Percentiles rank a stretch among this genome's conserved stretches.
Conservation (phyloP, 2,888 invertebrate species). For the Synanthedon vespiformis region DNA sequence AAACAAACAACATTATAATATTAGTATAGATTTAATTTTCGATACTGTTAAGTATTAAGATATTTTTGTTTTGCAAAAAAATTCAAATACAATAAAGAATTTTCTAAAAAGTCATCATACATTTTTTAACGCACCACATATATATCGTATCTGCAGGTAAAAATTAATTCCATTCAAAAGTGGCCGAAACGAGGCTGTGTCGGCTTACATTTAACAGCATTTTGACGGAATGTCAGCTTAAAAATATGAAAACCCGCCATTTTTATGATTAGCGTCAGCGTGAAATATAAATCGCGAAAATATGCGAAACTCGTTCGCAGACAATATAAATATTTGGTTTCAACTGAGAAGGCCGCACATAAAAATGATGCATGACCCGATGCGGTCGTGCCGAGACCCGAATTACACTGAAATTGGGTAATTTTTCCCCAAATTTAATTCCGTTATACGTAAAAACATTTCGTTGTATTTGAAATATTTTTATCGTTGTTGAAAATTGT, state of each 20-base stretch:
- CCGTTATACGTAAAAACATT: slow-evolving; percentile 13
- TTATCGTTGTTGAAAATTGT: not conserved
- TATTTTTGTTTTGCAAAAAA: too few relatives aligned
- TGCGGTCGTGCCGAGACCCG: slow-evolving; percentile 12
- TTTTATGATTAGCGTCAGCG: not conserved
- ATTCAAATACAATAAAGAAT: too few relatives aligned
- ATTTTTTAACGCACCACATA: too few relatives aligned
- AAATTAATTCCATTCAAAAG: too few relatives aligned
- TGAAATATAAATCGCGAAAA: slow-evolving; percentile 10
- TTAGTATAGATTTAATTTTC: too few relatives aligned
- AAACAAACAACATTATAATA: too few relatives aligned
- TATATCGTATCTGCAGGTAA: too few relatives aligned
- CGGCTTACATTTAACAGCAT: too few relatives aligned
- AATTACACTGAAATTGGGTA: slow-evolving; percentile 29
- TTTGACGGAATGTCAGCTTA: not conserved
- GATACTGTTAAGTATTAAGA: too few relatives aligned
- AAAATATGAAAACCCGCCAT: not conserved
- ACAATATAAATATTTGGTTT: slow-evolving; percentile 59
- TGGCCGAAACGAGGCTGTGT: too few relatives aligned
- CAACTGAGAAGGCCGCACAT: slow-evolving; percentile 32
- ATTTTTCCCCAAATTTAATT: slow-evolving; percentile 38
- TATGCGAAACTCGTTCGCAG: slow-evolving; percentile 35
- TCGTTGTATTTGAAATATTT: slow-evolving; percentile 6
- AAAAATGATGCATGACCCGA: slow-evolving; percentile 47
- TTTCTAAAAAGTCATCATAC: too few relatives aligned